A percentile compares a stretch with the other conserved stretches of the same genome.
These are phyloP conservation scores for Sinocyclocheilus anophthalmus DNA, from an alignment of 2,113 vertebrate species.

Conservation along the genomic window DNA sequence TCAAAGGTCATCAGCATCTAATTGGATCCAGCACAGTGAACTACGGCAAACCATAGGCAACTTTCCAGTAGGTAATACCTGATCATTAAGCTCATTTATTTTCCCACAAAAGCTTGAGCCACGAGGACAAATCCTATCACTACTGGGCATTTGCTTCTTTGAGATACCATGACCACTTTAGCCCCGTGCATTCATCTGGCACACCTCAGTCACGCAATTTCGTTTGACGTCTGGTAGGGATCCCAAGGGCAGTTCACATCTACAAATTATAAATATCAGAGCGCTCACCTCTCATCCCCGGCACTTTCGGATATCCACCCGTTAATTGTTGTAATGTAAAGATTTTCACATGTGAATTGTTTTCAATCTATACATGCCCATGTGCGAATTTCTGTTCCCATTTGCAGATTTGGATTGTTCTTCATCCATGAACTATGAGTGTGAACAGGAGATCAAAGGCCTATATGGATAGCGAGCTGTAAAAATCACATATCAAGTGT, in stretches of 20 bases:
- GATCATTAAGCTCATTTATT: conserved; percentile 25
- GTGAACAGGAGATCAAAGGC: not conserved
- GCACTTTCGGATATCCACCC: not conserved
- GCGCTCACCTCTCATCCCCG: not conserved
- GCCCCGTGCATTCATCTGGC: not conserved
- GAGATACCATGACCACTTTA: conserved; percentile 13
- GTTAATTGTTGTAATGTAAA: conserved; percentile 34
- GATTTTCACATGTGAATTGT: conserved; percentile 34
- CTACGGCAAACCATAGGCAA: not conserved
- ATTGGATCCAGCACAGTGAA: conserved; percentile 22
- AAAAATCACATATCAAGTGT: not conserved
- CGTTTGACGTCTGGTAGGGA: not conserved
- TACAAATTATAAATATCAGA: conserved; percentile 19
- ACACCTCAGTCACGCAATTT: conserved; percentile 31
- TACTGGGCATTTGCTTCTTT: conserved; percentile 28
- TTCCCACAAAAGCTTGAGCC: not conserved
- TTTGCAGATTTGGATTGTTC: conserved; percentile 34
- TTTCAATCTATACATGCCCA: not conserved
- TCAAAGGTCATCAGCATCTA: not conserved
- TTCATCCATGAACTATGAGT: not conserved
- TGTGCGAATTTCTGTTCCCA: conserved; percentile 9
- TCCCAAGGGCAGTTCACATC: conserved; percentile 16
- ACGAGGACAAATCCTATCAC: conserved; percentile 11
- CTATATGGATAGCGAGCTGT: not conserved
- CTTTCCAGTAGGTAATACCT: conserved; percentile 5